These are phyloP conservation scores for Helicoverpa armigera DNA, from an alignment of 1,140 invertebrate genomes.

Conservation along the genomic window DNA sequence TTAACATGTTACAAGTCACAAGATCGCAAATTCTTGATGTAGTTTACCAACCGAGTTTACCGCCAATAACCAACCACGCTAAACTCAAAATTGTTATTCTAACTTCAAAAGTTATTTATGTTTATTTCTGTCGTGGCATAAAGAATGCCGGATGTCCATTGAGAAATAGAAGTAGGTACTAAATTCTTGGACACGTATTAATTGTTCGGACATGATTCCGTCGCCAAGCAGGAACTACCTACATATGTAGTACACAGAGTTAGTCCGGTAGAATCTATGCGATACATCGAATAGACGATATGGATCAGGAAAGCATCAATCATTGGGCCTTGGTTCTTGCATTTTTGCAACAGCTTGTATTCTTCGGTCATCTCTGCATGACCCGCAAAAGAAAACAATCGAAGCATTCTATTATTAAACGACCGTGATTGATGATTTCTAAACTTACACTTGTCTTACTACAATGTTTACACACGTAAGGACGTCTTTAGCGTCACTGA, in stretches of 20 bases:
- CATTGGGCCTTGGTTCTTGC: too few species aligned
- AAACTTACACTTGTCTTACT: neutral
- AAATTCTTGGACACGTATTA: neutral
- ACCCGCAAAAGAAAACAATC: too few species aligned
- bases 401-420: too few species aligned
- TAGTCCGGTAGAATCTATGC: neutral
- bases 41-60: neutral
- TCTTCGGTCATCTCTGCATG: too few species aligned
- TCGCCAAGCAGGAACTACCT: neutral
- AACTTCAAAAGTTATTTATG: too few species aligned
- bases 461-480: neutral
- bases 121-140: neutral
- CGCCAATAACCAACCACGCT: neutral
- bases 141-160: neutral
- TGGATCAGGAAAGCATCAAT: too few species aligned
- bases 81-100: neutral
- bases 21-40: neutral
- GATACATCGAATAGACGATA: neutral
- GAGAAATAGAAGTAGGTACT: neutral
- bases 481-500: neutral
- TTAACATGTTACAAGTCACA: neutral
- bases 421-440: neutral
- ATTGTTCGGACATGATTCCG: neutral
- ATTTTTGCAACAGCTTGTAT: too few species aligned
- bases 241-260: too few species aligned